Base-by-base conservation (phyloP, 1,140 invertebrate species). In the Sycophaga agraensis region DNA sequence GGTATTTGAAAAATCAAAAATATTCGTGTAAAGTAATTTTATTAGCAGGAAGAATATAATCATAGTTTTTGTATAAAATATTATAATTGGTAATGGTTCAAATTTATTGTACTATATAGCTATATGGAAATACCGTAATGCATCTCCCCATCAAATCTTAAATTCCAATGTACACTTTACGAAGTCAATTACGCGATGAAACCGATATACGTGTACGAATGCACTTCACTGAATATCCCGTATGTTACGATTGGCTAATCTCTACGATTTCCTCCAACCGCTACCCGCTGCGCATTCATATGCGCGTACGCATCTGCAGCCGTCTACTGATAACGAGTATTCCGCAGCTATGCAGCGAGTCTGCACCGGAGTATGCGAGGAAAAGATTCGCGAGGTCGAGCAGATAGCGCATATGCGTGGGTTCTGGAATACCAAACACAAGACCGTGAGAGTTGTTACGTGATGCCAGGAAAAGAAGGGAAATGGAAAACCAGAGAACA, bases 251-350 rank as follows among this genome's bases (percentile, higher is more conserved):
- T 24, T 5, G 22, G 12, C 43, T 22, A 46, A 26, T 42, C 40
- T 42, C 17, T 42, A 2, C 9, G 43, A 46, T 14, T 46, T 22
- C 12, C n/a, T 9, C 19, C 21, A 45, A 6, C 42, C 19, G 12
- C 19, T 45, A 22, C 22, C 12, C 12, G 9, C 4, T 19, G 19
- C 19, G 22, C 4, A 8, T 43, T 17, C 2, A 14, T 19, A 40
- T 11, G 19, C 19, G 19, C 16, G 19, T 16, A 40, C 37, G 37
- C 19, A 16, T 14, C 14, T 45, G 22, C 19, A 22, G 42, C 37
- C 37, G 39, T n/a, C 39, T 16, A 37, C 43, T 14, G 43, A 46
- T 46, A 46, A 46, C 43, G 43, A 46, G 19, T 26, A 46, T 46
- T 4, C 31, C 43, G 43, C n/a, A 46, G 22, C 43, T 24, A 46